Evolutionary conservation across 1,140 invertebrate genomes (phyloP).

Genomic region (Cydia strobilella): DNA sequence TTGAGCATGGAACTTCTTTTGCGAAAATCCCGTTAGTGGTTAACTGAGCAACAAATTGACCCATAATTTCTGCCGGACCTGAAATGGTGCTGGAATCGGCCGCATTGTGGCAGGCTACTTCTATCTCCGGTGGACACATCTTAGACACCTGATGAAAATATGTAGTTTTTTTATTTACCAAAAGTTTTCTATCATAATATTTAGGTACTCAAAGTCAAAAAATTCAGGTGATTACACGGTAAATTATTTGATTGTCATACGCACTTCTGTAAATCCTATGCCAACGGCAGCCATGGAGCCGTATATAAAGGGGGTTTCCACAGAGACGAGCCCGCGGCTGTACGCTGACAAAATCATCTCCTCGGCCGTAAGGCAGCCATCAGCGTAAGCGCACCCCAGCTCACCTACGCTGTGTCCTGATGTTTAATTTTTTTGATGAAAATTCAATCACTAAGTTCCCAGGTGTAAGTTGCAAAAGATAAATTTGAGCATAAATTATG

Average conservation of each 20-base stretch:
- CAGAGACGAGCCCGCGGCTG: not conserved
- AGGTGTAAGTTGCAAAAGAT: too few relatives aligned
- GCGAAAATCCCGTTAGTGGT: slow-evolving; percentile 88
- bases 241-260: not conserved
- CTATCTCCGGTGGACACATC: slow-evolving; percentile 83
- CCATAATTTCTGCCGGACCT: slow-evolving; percentile 86
- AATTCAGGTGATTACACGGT: too few relatives aligned
- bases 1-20: slow-evolving; percentile 87
- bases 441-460: too few relatives aligned
- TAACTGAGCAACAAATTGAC: slow-evolving; percentile 83
- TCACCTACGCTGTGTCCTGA: not conserved
- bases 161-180: too few relatives aligned
- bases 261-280: not conserved
- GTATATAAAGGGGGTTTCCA: not conserved
- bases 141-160: slow-evolving; percentile 61
- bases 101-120: slow-evolving; percentile 91
- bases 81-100: slow-evolving; percentile 90
- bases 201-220: too few relatives aligned
- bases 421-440: not conserved
- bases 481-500: too few relatives aligned
- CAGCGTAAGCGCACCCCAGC: not conserved
- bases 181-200: too few relatives aligned
- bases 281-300: slow-evolving; percentile 5
- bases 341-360: slow-evolving; percentile 1
- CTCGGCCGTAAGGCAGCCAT: not conserved